Evolutionary conservation across 2,888 invertebrate species (phyloP), one percentile per base, ranked within the genome.

Genomic region (Stegana nigrithorax): DNA sequence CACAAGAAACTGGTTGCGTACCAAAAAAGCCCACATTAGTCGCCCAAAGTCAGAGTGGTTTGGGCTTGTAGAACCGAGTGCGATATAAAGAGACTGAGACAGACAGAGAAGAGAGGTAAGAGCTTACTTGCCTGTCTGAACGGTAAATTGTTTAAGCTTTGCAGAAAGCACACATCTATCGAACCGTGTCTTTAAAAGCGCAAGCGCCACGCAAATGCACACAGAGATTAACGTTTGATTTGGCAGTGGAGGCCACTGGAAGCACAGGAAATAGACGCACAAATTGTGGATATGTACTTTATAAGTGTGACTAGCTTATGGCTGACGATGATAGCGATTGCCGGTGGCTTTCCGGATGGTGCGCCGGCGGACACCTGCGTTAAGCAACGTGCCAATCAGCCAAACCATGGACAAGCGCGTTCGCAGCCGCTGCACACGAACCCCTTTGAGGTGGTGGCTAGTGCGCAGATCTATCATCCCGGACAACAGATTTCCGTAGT

Each of bases 291-390:
- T n/a, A n/a, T n/a, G n/a, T n/a, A n/a, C n/a, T n/a, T n/a, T n/a
- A n/a, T n/a, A n/a, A n/a, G n/a, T n/a, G n/a, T n/a, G n/a, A n/a
- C n/a, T n/a, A n/a, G n/a, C n/a, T n/a, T n/a, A n/a, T n/a, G n/a
- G n/a, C n/a, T n/a, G 8, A 36, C 53, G 27, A 21, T 70, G 5
- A 17, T 23, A 1, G 59, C 45, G 7, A 39, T 50, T 12, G 64
- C 84, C 4, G 32, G 60, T 53, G 88, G 88, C 66, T 93, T 93
- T 80, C 93, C 93, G n/a, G 93, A 93, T 75, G 93, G 93, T 1
- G 93, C 92, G 1, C 93, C 93, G 0, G 89, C 93, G 26, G 93
- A 93, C 80, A 90, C 92, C 29, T 93, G 93, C 81, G 93, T 93
- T 2, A 93, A 92, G 81, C 88, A 90, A 25, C 88, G 90, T 45